phyloP scores from a whole-genome alignment of 2,888 invertebrate species.

The Biston betularia region DNA sequence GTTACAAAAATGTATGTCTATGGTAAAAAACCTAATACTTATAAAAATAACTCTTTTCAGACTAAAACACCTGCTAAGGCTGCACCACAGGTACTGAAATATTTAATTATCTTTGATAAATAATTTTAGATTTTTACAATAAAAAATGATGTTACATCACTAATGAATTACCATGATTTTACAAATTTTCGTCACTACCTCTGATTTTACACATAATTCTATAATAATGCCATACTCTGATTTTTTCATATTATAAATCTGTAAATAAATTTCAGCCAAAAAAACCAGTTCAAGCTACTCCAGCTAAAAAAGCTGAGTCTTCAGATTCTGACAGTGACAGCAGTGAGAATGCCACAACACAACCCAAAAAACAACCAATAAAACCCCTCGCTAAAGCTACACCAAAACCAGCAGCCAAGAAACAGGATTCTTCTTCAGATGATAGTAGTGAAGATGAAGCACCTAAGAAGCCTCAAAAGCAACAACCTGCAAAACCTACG shows the following conservation, averaged over 20 bases:
- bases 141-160: conserved; percentile 33
- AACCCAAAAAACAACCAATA: conserved; percentile 57
- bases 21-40: neutral
- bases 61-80: conserved; percentile 27
- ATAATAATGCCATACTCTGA: neutral
- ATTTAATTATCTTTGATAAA: neutral
- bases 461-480: conserved; percentile 45
- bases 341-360: conserved; percentile 53
- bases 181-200: conserved; percentile 76
- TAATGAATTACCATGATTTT: conserved; percentile 45
- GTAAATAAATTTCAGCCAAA: conserved; percentile 32
- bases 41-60: conserved; percentile 13
- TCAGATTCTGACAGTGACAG: conserved; percentile 62
- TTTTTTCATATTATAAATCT: neutral
- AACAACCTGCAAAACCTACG: conserved; percentile 42
- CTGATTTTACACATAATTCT: conserved; percentile 49
- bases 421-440: conserved; percentile 66
- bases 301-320: conserved; percentile 51
- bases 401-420: conserved; percentile 58
- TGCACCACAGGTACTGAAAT: conserved; percentile 22
- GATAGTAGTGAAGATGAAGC: conserved; percentile 56
- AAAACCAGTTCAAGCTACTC: conserved; percentile 37
- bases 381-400: conserved; percentile 53
- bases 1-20: neutral
- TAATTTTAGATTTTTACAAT: neutral